Evolutionary conservation across 2,888 invertebrate species (phyloP).

Genomic region (Tinea trinotella): DNA sequence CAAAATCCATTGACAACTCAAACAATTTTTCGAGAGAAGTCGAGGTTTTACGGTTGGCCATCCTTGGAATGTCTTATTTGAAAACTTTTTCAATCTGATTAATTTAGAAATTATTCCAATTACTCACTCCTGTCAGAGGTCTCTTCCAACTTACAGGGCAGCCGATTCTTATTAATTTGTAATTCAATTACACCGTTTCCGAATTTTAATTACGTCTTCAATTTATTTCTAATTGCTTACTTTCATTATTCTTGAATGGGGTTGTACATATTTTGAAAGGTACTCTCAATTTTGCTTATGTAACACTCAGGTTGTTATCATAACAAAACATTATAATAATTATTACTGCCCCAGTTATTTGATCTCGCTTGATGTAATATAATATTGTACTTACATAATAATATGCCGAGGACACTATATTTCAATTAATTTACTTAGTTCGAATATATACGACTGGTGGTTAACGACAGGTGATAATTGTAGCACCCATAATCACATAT

Average conservation of each 20-base stretch:
- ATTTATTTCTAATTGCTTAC: slow-evolving; percentile 15
- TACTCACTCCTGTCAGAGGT: slow-evolving; percentile 20
- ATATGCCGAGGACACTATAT: not conserved
- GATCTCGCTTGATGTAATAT: not conserved
- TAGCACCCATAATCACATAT: no score
- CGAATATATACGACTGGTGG: not conserved
- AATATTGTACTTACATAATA: not conserved
- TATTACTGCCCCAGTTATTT: not conserved
- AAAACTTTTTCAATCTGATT: slow-evolving; percentile 36
- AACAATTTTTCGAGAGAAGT: not conserved
- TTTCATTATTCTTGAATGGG: slow-evolving; percentile 7
- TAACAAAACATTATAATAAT: not conserved
- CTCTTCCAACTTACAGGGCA: not conserved
- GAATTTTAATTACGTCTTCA: slow-evolving; percentile 11
- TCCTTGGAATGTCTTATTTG: not conserved
- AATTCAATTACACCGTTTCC: slow-evolving; percentile 13
- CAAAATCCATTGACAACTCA: not conserved
- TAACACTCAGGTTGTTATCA: not conserved
- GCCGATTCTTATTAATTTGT: slow-evolving; percentile 16
- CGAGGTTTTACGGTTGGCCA: not conserved
- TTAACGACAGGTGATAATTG: not conserved
- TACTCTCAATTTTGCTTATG: not conserved
- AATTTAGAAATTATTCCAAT: slow-evolving; percentile 32
- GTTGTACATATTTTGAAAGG: not conserved
- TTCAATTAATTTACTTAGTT: not conserved